Evolutionary conservation across 2,888 invertebrate genomes (phyloP).

Genomic region (Latheticus oryzae): DNA sequence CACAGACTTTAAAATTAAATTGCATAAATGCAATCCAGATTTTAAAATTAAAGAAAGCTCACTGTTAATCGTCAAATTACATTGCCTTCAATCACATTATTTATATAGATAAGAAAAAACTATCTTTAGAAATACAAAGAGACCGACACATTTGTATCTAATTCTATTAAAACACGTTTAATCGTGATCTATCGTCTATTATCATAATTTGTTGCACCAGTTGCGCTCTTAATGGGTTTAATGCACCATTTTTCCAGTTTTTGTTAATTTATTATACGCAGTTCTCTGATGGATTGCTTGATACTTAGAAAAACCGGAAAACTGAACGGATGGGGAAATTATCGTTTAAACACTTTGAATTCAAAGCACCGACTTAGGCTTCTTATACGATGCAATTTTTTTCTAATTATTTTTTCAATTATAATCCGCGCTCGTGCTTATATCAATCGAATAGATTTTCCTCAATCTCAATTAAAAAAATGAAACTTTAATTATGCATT

Average conservation of each 20-base stretch:
- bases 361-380: too few species aligned
- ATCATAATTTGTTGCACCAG: slow-evolving; percentile 43
- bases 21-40: slow-evolving; percentile 18
- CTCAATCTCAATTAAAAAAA: too few species aligned
- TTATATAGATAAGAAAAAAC: slow-evolving; percentile 46
- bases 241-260: slow-evolving; percentile 24
- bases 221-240: slow-evolving; percentile 31
- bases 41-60: slow-evolving; percentile 34
- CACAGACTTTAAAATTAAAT: too few species aligned
- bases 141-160: slow-evolving; percentile 44
- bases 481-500: too few species aligned
- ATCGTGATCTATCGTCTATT: slow-evolving; percentile 45
- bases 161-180: slow-evolving; percentile 41
- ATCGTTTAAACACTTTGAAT: too few species aligned
- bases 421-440: too few species aligned
- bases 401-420: too few species aligned
- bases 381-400: too few species aligned
- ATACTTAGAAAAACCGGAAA: neutral
- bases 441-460: too few species aligned
- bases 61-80: slow-evolving; percentile 51
- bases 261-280: slow-evolving; percentile 33
- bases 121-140: slow-evolving; percentile 49
- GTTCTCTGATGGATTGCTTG: neutral
- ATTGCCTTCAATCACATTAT: slow-evolving; percentile 49
- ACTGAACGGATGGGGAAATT: slow-evolving; percentile 1